phyloP scores from a whole-genome alignment of 2,797 vertebrate genomes.

The Hemibagrus guttatus region DNA sequence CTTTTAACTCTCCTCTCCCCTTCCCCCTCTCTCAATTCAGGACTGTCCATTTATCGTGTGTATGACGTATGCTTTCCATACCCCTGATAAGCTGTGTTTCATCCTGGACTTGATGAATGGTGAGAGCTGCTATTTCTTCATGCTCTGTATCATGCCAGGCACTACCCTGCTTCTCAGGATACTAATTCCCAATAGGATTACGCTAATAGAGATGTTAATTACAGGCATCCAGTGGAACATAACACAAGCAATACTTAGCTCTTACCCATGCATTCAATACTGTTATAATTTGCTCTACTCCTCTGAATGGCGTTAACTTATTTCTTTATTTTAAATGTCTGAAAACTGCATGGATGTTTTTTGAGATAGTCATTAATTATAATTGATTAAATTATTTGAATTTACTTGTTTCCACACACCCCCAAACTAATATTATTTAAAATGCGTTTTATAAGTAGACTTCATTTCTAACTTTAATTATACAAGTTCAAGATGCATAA shows the following conservation, averaged over 20 bases:
- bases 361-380: neutral
- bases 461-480: no score
- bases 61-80: slow-evolving; percentile 99
- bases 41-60: slow-evolving; percentile 99
- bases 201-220: slow-evolving; percentile 28
- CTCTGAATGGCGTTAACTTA: neutral
- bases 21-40: slow-evolving; percentile 63
- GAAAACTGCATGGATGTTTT: neutral
- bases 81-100: slow-evolving; percentile 98
- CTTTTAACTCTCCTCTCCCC: neutral
- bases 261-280: slow-evolving; percentile 16
- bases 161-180: neutral
- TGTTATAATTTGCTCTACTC: slow-evolving; percentile 10
- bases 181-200: slow-evolving; percentile 8
- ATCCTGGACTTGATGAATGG: slow-evolving; percentile 99
- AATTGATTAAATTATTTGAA: neutral
- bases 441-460: no score
- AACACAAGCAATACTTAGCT: slow-evolving; percentile 20
- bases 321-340: neutral
- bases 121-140: slow-evolving; percentile 62
- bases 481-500: neutral
- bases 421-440: no score
- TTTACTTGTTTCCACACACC: no score
- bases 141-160: neutral
- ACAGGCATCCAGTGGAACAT: slow-evolving; percentile 15